Evolutionary conservation across 2,113 vertebrate genomes (phyloP), one percentile per base, ranked within the genome.

Genomic region (Brachirus orientalis): DNA sequence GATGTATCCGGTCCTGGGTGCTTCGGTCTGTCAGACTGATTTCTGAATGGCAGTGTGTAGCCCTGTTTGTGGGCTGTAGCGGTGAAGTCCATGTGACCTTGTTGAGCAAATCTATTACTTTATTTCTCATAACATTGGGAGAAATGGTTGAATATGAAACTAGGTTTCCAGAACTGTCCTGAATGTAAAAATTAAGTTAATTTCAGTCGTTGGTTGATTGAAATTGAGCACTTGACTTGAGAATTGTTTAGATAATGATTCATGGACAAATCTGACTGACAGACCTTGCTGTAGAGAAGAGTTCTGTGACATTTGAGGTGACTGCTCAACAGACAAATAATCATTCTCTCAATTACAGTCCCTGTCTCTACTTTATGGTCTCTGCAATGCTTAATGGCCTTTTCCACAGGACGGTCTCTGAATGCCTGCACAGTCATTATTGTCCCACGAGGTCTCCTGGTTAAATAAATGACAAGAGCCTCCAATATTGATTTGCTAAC

Each of bases 401-500:
- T 63, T 73, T 61, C 38, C 22, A 66, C 58, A 66, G 44, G 82
- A 72, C 55, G 58, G 52, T 75, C 72, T 83, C 70, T 75, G 75
- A 63, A 82, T 83, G 63, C 56, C 64, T 40, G 51, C 69, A 43
- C 56, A 45, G 59, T 64, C 58, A 69, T 84, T 72, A 79, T 88
- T 84, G 84, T 64, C 67, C n/a, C n/a, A n/a, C n/a, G n/a, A n/a
- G n/a, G n/a, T n/a, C n/a, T n/a, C n/a, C 58, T 65, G 76, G 82
- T 80, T 86, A 82, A 82, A 84, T 78, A 86, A 89, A 79, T 65
- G 70, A 86, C 69, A 85, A 74, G 66, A 10, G 9, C 69, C 59
- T 79, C 59, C 48, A 87, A 80, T 86, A 90, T 90, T 82, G 85
- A 85, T 90, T 83, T 83, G 82, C 69, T 88, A 86, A 83, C 78